A percentile compares a stretch with the other conserved stretches of the same genome.
These are phyloP conservation scores for Ptiloglossa arizonensis DNA, from an alignment of 1,140 invertebrate species.

Conservation along the genomic window DNA sequence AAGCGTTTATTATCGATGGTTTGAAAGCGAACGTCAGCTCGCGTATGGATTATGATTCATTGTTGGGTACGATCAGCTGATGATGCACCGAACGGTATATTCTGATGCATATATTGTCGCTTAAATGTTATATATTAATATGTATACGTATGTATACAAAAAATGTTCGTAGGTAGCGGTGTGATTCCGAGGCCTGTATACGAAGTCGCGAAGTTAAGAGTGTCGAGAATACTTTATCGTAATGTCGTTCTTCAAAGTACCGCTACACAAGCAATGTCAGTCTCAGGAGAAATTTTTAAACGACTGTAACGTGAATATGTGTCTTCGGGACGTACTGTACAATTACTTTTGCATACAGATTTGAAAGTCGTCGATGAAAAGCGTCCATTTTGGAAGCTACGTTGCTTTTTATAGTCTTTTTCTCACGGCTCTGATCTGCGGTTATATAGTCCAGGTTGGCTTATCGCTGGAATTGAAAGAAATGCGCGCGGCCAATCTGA, in stretches of 20 bases:
- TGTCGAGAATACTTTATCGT: neutral
- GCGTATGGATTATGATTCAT: slow-evolving; percentile 30
- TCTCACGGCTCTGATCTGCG: slow-evolving; percentile 39
- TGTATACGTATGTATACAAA: slow-evolving; percentile 51
- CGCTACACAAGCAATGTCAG: neutral
- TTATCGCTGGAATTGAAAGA: slow-evolving; percentile 42
- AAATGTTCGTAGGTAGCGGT: slow-evolving; percentile 58
- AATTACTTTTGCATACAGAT: neutral
- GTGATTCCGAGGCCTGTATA: slow-evolving; percentile 1
- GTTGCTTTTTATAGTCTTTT: slow-evolving; percentile 54
- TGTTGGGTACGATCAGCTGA: slow-evolving; percentile 1
- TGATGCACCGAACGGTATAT: slow-evolving; percentile 45
- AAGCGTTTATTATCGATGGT: slow-evolving; percentile 69
- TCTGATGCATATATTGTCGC: slow-evolving; percentile 61
- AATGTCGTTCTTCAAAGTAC: neutral
- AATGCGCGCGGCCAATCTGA: slow-evolving; percentile 23
- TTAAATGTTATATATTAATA: slow-evolving; percentile 66
- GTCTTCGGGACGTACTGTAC: too few species aligned
- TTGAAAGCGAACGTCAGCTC: slow-evolving; percentile 59
- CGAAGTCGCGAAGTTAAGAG: neutral
- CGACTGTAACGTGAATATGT: too few species aligned
- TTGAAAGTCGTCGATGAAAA: slow-evolving; percentile 44
- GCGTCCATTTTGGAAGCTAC: slow-evolving; percentile 36
- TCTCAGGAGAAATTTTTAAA: neutral
- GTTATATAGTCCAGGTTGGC: slow-evolving; percentile 35